Conservation (phyloP, 2,888 invertebrate genomes). For the Syrista parreyssii region DNA sequence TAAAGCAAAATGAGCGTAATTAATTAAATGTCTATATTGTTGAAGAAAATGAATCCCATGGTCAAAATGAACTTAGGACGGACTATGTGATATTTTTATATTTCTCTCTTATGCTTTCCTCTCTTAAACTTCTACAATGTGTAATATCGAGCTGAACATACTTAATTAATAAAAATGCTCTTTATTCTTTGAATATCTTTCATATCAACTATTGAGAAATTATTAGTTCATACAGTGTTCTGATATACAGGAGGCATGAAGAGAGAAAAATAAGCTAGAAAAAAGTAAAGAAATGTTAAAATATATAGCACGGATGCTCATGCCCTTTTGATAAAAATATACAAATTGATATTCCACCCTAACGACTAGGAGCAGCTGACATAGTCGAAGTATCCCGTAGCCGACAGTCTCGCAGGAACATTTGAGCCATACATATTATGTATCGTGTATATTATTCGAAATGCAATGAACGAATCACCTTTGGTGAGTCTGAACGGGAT, state of each 20-base stretch:
- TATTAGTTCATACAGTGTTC: too few relatives aligned
- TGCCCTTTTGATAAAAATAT: background rate
- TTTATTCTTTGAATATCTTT: background rate
- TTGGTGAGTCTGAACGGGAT: background rate
- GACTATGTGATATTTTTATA: background rate
- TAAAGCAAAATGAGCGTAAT: background rate
- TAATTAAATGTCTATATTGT: background rate
- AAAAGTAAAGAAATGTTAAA: background rate
- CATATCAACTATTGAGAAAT: background rate
- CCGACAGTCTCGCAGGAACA: slow-evolving; percentile 29
- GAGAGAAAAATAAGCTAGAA: background rate
- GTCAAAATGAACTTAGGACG: background rate
- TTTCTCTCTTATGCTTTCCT: background rate
- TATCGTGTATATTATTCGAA: slow-evolving; percentile 15
- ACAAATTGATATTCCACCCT: background rate
- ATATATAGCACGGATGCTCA: background rate
- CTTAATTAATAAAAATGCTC: background rate
- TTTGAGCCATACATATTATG: slow-evolving; percentile 13
- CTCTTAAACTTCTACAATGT: background rate
- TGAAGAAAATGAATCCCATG: background rate
- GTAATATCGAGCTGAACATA: background rate
- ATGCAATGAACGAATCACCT: slow-evolving; percentile 22
- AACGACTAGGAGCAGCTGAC: background rate
- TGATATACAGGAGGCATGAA: too few relatives aligned
- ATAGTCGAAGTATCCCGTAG: slow-evolving; percentile 13